Conservation (phyloP, 2,113 vertebrate species). For the Parus major region DNA sequence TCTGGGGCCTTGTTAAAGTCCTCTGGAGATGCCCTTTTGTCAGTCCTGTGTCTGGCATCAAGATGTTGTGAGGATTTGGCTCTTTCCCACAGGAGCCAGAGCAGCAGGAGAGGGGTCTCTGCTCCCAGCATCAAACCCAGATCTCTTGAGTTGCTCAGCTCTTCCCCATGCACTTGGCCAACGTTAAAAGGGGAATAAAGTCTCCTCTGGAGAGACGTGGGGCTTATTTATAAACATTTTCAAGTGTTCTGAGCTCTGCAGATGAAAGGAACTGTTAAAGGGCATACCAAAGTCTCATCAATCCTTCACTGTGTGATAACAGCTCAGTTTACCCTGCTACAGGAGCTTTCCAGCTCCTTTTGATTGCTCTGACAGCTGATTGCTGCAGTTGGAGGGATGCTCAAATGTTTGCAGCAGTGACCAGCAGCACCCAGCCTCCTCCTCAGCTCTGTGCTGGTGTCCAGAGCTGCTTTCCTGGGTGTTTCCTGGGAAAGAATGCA, state of each 20-base stretch:
- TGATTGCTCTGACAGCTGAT: background rate
- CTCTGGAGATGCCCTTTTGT: background rate
- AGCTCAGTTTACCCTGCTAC: background rate
- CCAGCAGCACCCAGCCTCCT: background rate
- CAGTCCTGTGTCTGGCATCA: background rate
- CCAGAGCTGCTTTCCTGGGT: background rate
- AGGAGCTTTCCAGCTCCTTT: background rate
- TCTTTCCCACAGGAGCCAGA: background rate
- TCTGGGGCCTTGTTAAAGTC: background rate
- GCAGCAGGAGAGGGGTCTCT: background rate
- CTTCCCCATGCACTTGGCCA: background rate
- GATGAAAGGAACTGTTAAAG: background rate
- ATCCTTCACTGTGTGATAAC: background rate
- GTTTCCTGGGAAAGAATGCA: background rate
- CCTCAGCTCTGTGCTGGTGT: background rate
- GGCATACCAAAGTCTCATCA: background rate
- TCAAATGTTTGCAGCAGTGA: background rate
- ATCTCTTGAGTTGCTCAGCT: background rate
- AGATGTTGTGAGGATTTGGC: background rate
- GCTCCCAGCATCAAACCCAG: background rate
- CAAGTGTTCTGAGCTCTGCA: background rate
- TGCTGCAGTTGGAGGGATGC: background rate
- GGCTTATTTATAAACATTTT: slow-evolving; percentile 7
- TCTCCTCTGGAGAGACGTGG: background rate
- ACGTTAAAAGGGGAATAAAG: background rate